Conservation (phyloP, 2,888 invertebrate genomes). For the Rhimphoctona megacephalus region DNA sequence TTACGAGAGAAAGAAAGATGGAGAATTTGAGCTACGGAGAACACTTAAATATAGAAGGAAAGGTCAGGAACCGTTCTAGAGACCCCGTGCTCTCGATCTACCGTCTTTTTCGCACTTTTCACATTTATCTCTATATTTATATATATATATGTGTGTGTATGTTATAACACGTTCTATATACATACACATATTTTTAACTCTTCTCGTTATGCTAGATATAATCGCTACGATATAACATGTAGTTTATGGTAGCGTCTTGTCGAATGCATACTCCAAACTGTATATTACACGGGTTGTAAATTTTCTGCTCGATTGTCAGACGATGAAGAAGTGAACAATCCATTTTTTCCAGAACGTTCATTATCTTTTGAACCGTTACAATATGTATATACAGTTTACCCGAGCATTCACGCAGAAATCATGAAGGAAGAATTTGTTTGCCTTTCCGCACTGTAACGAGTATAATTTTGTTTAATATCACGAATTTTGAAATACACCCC, state of each 20-base stretch:
- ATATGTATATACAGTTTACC: not conserved
- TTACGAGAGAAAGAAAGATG: constrained; percentile 41
- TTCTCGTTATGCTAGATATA: constrained; percentile 41
- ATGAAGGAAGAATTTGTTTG: constrained; percentile 34
- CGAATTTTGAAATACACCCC: not conserved
- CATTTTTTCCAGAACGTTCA: constrained; percentile 21
- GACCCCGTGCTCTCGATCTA: constrained; percentile 55
- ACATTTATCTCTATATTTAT: constrained; percentile 27
- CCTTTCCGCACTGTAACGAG: constrained; percentile 28
- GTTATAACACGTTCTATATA: constrained; percentile 5
- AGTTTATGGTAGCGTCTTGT: constrained; percentile 56
- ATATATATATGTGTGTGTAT: no score
- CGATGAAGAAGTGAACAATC: constrained; percentile 42
- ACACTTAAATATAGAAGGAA: constrained; percentile 55
- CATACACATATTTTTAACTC: constrained; percentile 18
- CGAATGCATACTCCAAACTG: constrained; percentile 27
- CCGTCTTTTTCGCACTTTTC: constrained; percentile 38
- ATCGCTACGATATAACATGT: constrained; percentile 49
- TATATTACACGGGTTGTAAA: constrained; percentile 34
- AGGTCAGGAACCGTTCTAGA: constrained; percentile 70
- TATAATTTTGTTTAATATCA: constrained; percentile 42
- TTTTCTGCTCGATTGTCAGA: constrained; percentile 36
- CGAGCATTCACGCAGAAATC: constrained; percentile 21
- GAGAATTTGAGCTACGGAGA: constrained; percentile 46
- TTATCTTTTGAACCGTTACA: not conserved